Evolutionary conservation across 2,888 invertebrate genomes (phyloP).

Genomic region (Phengaris alcon): DNA sequence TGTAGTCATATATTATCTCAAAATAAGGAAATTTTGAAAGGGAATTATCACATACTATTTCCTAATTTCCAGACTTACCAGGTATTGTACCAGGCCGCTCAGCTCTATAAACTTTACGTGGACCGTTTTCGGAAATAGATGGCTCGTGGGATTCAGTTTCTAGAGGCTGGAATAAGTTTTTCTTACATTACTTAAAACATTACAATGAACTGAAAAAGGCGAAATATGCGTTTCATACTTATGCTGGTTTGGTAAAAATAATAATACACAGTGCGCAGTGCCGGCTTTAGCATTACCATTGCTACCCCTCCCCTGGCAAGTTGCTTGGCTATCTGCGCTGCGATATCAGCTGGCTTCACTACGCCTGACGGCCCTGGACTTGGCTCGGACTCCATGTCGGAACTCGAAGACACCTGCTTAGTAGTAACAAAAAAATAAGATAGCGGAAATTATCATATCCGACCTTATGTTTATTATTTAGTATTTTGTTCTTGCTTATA

Average conservation of each 20-base stretch:
- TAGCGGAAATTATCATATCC: too few species aligned
- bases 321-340: constrained; percentile 81
- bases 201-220: neutral
- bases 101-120: constrained; percentile 59
- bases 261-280: too few species aligned
- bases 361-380: constrained; percentile 25
- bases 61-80: neutral
- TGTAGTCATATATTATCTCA: too few species aligned
- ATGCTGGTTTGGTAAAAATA: too few species aligned
- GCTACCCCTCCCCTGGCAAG: constrained; percentile 52
- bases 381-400: constrained; percentile 33
- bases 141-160: constrained; percentile 38
- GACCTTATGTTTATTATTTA: too few species aligned
- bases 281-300: too few species aligned
- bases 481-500: too few species aligned
- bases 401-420: constrained; percentile 33
- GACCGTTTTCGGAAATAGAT: constrained; percentile 40
- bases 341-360: constrained; percentile 65
- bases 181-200: neutral
- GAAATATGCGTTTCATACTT: neutral
- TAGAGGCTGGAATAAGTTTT: constrained; percentile 17
- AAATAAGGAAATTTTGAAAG: too few species aligned
- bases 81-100: constrained; percentile 55
- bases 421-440: too few species aligned
- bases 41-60: too few species aligned